Evolutionary conservation across 1,140 invertebrate genomes (phyloP).

Genomic region (Doryteuthis pealeii): DNA sequence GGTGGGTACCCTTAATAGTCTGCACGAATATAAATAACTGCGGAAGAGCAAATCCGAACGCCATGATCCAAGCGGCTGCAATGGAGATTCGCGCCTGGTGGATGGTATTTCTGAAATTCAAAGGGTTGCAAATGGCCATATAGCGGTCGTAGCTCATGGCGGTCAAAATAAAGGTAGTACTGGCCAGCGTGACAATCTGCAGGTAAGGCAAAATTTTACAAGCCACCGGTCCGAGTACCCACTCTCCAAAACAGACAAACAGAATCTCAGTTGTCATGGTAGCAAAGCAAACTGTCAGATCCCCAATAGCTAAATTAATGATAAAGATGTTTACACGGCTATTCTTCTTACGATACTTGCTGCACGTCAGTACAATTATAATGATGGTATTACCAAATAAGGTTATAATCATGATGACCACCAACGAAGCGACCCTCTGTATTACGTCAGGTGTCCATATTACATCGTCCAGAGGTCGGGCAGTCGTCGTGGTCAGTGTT

Average conservation of each 20-base stretch:
- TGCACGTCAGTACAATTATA: conserved; percentile 58
- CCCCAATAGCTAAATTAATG: conserved; percentile 61
- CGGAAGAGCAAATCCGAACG: conserved; percentile 60
- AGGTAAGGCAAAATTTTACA: conserved; percentile 61
- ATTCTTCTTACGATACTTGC: conserved; percentile 53
- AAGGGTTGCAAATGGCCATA: conserved; percentile 61
- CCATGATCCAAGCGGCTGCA: conserved; percentile 56
- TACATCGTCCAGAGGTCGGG: conserved; percentile 15
- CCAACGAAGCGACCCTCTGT: conserved; percentile 58
- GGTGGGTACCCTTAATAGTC: conserved; percentile 34
- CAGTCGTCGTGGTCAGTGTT: background rate
- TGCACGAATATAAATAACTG: conserved; percentile 61
- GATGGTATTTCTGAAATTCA: conserved; percentile 44
- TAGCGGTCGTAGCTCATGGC: conserved; percentile 62
- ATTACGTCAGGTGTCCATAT: conserved; percentile 59
- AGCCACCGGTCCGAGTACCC: conserved; percentile 56
- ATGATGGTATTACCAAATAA: conserved; percentile 60
- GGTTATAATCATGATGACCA: conserved; percentile 58
- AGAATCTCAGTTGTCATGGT: conserved; percentile 62
- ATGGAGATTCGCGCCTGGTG: conserved; percentile 50
- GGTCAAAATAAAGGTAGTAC: conserved; percentile 61
- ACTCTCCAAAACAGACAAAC: conserved; percentile 59
- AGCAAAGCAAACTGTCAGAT: conserved; percentile 59
- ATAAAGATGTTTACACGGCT: conserved; percentile 62
- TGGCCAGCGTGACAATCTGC: conserved; percentile 60